A percentile compares a stretch with the other conserved stretches of the same genome.
Conservation (phyloP, 2,113 vertebrate genomes). For the Sinocyclocheilus grahami region DNA sequence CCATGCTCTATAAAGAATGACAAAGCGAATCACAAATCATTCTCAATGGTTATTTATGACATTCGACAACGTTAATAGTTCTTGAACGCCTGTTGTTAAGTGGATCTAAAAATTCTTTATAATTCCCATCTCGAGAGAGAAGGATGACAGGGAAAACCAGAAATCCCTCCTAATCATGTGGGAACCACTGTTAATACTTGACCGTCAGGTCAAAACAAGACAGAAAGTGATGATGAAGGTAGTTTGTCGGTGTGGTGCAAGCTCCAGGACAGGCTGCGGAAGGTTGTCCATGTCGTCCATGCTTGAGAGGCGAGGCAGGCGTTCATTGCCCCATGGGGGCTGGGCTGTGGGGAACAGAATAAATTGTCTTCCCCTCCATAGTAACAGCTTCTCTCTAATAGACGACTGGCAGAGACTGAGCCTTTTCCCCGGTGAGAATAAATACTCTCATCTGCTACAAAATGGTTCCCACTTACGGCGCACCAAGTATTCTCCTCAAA, state of each 20-base stretch:
- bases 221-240: conserved; percentile 34
- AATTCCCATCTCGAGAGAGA: not conserved
- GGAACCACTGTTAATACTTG: conserved; percentile 31
- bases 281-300: conserved; percentile 52
- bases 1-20: not conserved
- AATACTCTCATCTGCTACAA: conserved; percentile 69
- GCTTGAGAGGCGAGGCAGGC: conserved; percentile 46
- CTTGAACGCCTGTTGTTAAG: not conserved
- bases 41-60: not conserved
- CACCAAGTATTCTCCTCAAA: conserved; percentile 52
- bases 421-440: conserved; percentile 62
- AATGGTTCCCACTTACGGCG: conserved; percentile 59
- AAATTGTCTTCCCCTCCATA: conserved; percentile 66
- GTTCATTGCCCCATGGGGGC: conserved; percentile 49
- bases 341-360: conserved; percentile 55
- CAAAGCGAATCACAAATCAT: not conserved
- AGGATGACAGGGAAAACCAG: not conserved
- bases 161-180: conserved; percentile 1
- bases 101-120: not conserved
- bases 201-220: conserved; percentile 41
- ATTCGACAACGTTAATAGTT: not conserved
- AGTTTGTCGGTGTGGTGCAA: conserved; percentile 45
- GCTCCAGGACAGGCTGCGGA: conserved; percentile 59
- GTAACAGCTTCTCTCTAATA: conserved; percentile 67
- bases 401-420: conserved; percentile 60